A percentile compares a stretch with the other conserved stretches of the same genome.
Evolutionary conservation across 2,888 invertebrate genomes (phyloP).

Genomic region (Mechanitis mazaeus): DNA sequence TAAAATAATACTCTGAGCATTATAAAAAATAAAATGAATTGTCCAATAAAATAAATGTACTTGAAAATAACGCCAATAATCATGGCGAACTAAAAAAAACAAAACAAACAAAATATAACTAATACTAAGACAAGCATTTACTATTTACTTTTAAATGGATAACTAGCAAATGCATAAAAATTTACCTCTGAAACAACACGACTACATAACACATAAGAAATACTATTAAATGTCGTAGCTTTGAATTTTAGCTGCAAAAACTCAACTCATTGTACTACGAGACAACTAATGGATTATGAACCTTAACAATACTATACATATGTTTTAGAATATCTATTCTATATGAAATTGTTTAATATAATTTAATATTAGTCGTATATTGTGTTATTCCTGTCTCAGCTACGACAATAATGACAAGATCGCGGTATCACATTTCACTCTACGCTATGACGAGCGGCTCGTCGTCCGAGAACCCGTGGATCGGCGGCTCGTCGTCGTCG

Average conservation of each 20-base stretch:
- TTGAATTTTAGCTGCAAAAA: not conserved
- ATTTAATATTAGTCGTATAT: constrained; percentile 4
- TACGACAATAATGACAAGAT: constrained; percentile 49
- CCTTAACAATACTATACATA: not conserved
- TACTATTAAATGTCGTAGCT: constrained; percentile 22
- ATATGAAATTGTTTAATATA: not conserved
- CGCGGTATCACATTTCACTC: constrained; percentile 46
- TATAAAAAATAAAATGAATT: constrained; percentile 1
- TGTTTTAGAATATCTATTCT: not conserved
- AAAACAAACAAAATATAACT: constrained; percentile 1
- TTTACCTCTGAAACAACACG: constrained; percentile 39
- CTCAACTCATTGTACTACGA: not conserved
- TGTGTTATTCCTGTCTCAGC: constrained; percentile 14
- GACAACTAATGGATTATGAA: not conserved
- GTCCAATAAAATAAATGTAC: not conserved
- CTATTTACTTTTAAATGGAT: constrained; percentile 18
- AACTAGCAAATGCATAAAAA: constrained; percentile 32
- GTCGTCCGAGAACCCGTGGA: constrained; percentile 94
- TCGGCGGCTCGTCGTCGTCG: constrained; percentile 91
- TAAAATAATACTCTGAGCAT: constrained; percentile 28
- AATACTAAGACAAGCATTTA: constrained; percentile 22
- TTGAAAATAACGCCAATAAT: not conserved
- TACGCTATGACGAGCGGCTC: constrained; percentile 95
- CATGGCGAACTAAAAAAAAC: not conserved
- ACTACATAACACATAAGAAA: constrained; percentile 26